Evolutionary conservation across 2,113 vertebrate species (phyloP), one percentile per base, ranked within the genome.

Genomic region (Drymodes brunneopygia): DNA sequence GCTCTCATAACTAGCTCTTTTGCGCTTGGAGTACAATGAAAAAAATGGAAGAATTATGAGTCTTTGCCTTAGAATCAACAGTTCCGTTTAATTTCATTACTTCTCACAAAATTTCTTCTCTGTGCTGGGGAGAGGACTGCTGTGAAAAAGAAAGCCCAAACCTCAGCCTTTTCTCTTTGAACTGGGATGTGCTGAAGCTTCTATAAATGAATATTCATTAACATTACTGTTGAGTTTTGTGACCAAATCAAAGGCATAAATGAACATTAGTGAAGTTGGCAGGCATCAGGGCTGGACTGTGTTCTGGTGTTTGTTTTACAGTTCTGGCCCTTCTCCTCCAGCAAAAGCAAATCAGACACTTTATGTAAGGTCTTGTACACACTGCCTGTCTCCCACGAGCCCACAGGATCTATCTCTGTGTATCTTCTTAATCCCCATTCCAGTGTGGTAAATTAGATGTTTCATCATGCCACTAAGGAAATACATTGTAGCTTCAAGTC

Each of bases 221-320:
- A 70, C 2, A 7, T 62, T 85, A 44, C 54, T 58, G n/a, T 77
- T 77, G 85, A 82, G 64, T 92, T 93, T 88, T 95, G 51, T 94
- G 87, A 92, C 81, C 81, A 90, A 95, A 92, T 91, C 58, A 96
- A 95, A 96, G 67, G 90, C 90, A 88, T 95, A 83, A 87, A 96
- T 95, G 94, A 95, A 73, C 67, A 60, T 94, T 58, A 82, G 89
- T 65, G 74, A 92, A 90, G 51, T 50, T 96, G 90, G 81, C 84
- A 93, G 62, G 44, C 79, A 47, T 47, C 47, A 57, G 56, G 65
- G 51, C 80, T 92, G 71, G 47, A 44, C 50, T 77, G 33, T 2
- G 83, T 82, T 57, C 56, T 54, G 9, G 19, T 19, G 2, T 65
- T 31, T 78, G 62, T 81, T 85, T 75, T 44, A 50, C 6, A 20